Base-by-base conservation (phyloP, 2,888 invertebrate species). In the Orthosia cruda region DNA sequence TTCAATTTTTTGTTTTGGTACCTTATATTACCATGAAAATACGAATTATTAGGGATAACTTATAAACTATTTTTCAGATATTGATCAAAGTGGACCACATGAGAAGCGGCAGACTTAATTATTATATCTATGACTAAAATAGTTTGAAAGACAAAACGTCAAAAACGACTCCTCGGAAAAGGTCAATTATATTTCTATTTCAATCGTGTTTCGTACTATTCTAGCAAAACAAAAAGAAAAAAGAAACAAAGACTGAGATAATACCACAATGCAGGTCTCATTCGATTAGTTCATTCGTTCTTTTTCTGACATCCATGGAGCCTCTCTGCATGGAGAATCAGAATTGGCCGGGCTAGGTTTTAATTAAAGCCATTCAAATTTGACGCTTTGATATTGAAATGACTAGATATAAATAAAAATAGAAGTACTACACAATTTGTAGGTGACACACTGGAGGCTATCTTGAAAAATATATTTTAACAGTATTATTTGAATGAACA, bases 291-390 rank as follows among this genome's bases (percentile, higher is more conserved):
- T 65, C 16, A 64, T 58, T 67, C 40, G n/a, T 54, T 78, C 13
- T 18, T 69, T 71, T 71, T 63, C 57, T 69, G 40, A 63, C 58
- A n/a, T 45, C 20, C 40, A 57, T 40, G 32, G 15, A 63, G 5
- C 20, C 18, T 62, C 45, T 69, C 40, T 59, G 84, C n/a, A n/a
- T n/a, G n/a, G n/a, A n/a, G n/a, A n/a, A n/a, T n/a, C n/a, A n/a
- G n/a, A n/a, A 75, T 75, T 75, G 66, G 63, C 54, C 45, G 20
- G 55, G n/a, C 32, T 40, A 57, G 40, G 15, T 81, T 75, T 84
- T 82, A 76, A 82, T 75, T 75, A 70, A 80, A 62, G 12, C 69
- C 45, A 49, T 80, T 69, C 47, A 69, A 61, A 65, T 52, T 26
- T 70, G 20, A 65, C 5, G 40, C 23, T 65, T 68, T 66, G 12